Evolutionary conservation across 2,797 vertebrate species (phyloP).

Genomic region (Falco rusticolus): DNA sequence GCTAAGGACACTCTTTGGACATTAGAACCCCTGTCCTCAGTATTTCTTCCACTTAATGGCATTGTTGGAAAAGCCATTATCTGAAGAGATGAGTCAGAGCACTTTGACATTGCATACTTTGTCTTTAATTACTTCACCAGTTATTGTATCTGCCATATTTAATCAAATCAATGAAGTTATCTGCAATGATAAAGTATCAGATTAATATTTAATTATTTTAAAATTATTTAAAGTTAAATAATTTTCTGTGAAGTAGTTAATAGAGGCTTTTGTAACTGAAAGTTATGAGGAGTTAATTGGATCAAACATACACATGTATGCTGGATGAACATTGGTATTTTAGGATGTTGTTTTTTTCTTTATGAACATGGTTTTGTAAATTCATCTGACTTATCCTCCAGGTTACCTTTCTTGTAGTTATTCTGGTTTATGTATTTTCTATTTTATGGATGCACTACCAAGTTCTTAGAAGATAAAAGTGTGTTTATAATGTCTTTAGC

Average conservation of each 20-base stretch:
- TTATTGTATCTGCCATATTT: neutral
- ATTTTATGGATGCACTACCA: neutral
- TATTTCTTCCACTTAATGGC: neutral
- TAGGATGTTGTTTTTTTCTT: neutral
- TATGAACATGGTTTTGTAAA: neutral
- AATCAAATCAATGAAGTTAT: neutral
- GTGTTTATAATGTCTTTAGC: neutral
- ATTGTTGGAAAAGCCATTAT: neutral
- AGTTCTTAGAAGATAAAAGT: neutral
- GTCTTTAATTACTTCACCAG: neutral
- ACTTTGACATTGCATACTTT: neutral
- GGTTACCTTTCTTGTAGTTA: neutral
- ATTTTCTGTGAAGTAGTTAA: neutral
- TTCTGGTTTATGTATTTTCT: neutral
- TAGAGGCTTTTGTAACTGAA: neutral
- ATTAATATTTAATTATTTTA: neutral
- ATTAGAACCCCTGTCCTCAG: neutral
- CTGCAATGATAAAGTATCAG: neutral
- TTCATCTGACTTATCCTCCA: neutral
- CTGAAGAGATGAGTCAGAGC: neutral
- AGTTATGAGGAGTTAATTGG: neutral
- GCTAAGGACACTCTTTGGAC: neutral
- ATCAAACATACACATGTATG: neutral
- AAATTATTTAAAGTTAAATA: neutral
- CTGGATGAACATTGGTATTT: neutral